Conservation (phyloP, 2,113 vertebrate species). For the Penelope pileata region DNA sequence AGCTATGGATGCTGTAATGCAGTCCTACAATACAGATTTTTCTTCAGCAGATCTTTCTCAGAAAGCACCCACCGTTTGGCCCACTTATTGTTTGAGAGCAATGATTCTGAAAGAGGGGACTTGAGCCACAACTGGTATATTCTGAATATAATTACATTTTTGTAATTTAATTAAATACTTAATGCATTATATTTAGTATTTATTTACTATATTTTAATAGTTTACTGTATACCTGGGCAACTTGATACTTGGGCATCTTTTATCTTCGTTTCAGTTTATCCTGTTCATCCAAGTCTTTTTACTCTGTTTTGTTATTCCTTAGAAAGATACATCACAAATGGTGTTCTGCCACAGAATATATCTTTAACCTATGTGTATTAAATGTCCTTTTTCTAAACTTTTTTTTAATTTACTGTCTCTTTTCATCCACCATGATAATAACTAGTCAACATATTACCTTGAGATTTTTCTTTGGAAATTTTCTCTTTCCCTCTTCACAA, state of each 20-base stretch:
- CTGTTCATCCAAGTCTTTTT: not conserved
- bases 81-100: not conserved
- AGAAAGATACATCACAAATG: not conserved
- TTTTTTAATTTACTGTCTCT: slow-evolving; percentile 28
- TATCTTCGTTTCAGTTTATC: not conserved
- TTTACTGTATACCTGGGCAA: not conserved
- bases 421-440: slow-evolving; percentile 44
- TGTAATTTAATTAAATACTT: not conserved
- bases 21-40: not conserved
- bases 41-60: not conserved
- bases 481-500: slow-evolving; percentile 24
- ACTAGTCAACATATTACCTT: slow-evolving; percentile 42
- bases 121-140: not conserved
- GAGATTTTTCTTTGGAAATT: slow-evolving; percentile 54
- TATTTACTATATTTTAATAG: not conserved
- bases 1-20: not conserved
- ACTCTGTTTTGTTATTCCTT: not conserved
- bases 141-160: not conserved
- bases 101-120: not conserved
- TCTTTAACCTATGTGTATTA: not conserved
- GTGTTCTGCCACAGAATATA: not conserved
- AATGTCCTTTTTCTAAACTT: slow-evolving; percentile 4
- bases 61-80: not conserved
- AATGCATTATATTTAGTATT: not conserved
- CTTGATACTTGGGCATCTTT: not conserved